phyloP scores from a whole-genome alignment of 2,888 invertebrate species.

The Plagodis pulveraria region DNA sequence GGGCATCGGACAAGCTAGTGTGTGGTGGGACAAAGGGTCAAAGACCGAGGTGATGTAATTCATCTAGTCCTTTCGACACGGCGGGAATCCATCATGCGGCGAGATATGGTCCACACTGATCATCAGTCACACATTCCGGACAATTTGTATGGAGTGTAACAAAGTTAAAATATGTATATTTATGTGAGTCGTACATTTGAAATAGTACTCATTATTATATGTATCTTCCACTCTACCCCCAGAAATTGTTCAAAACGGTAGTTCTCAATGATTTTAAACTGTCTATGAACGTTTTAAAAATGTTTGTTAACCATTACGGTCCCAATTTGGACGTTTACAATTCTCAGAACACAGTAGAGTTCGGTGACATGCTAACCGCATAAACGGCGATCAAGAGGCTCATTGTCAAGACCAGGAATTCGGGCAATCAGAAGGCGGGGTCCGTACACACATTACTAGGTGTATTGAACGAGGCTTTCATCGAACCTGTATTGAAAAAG shows the following conservation, averaged over 20 bases:
- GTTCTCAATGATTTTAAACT: no score
- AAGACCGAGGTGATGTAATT: slow-evolving; percentile 70
- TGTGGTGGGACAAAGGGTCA: slow-evolving; percentile 62
- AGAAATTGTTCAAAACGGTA: no score
- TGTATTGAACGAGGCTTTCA: background rate
- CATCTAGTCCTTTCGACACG: slow-evolving; percentile 65
- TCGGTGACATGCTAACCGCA: slow-evolving; percentile 59
- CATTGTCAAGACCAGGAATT: slow-evolving; percentile 71
- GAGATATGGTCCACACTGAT: slow-evolving; percentile 28
- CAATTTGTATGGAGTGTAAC: slow-evolving; percentile 9
- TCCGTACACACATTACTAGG: background rate
- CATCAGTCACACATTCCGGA: slow-evolving; percentile 38
- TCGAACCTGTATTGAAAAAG: background rate
- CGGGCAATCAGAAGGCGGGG: slow-evolving; percentile 56
- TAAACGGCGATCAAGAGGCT: slow-evolving; percentile 57
- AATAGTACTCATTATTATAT: no score
- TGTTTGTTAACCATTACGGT: no score
- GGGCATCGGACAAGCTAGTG: slow-evolving; percentile 45
- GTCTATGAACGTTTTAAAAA: no score
- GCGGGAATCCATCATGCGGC: slow-evolving; percentile 34
- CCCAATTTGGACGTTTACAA: no score
- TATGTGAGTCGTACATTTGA: no score
- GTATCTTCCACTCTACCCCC: no score
- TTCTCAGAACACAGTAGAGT: slow-evolving; percentile 35
- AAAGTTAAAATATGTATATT: background rate